A percentile compares a stretch with the other conserved stretches of the same genome.
Conservation (phyloP, 30 jellyfish, hydroid and myxozoan genomes). For the Turritopsis rubra region DNA sequence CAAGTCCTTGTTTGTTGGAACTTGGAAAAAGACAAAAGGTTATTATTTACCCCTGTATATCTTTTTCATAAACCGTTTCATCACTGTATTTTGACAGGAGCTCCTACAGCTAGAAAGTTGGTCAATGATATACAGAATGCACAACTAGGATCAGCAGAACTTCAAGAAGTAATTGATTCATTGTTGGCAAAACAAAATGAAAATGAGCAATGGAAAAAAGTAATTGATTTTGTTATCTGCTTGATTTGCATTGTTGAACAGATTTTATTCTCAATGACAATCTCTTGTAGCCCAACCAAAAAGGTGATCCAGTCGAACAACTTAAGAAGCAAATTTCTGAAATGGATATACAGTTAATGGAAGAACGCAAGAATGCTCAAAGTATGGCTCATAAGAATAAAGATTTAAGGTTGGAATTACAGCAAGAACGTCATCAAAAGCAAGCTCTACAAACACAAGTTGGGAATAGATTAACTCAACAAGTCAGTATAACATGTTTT, state of each 20-base stretch:
- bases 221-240: constrained; percentile 11
- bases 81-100: not conserved
- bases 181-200: constrained; percentile 81
- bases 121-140: constrained; percentile 55
- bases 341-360: constrained; percentile 52
- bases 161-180: constrained; percentile 71
- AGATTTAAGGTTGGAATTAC: constrained; percentile 57
- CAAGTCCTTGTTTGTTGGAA: too few species aligned
- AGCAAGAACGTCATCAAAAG: constrained; percentile 47
- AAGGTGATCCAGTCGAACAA: constrained; percentile 67
- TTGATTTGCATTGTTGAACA: too few species aligned
- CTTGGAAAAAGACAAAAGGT: too few species aligned
- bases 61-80: not conserved
- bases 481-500: constrained; percentile 53
- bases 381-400: constrained; percentile 59
- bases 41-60: not conserved
- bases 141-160: constrained; percentile 55
- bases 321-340: constrained; percentile 54
- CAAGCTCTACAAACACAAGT: constrained; percentile 55
- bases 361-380: constrained; percentile 60
- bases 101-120: constrained; percentile 33
- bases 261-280: too few species aligned
- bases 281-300: constrained; percentile 58
- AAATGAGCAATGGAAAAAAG: constrained; percentile 79
- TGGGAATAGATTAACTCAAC: constrained; percentile 41